Base-by-base conservation (phyloP, 1,140 invertebrate species). In the Oreohelix idahoensis region DNA sequence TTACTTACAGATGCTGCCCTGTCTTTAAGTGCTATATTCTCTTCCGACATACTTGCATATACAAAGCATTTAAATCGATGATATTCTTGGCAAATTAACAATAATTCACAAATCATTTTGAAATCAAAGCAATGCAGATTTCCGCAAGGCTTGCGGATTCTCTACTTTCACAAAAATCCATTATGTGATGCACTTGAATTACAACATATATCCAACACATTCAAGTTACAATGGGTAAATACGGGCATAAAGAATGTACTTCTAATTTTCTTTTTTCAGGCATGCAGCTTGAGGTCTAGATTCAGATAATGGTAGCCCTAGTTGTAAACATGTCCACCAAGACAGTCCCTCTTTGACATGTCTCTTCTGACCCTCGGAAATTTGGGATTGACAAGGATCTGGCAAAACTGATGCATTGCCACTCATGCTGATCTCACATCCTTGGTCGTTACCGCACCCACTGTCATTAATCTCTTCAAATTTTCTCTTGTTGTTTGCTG, bases 321-420 rank as follows among this genome's bases (percentile, higher is more conserved):
- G 85, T 79, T 85, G 88, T 26, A 89, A 38, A 81, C 87, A 88
- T 20, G 86, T 89, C 89, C 86, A 88, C 88, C 88, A 89, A 0
- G 88, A 89, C 79, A 84, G 87, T 0, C 89, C 88, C 75, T 89
- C 87, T 74, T 84, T 77, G 35, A 86, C 86, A 63, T 79, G 75
- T 66, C 84, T 83, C 66, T 89, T 89, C 10, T 81, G 29, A 73
- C 10, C 75, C 29, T 53, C 53, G 53, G 2, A 20, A 58, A 4
- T 20, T n/a, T 58, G 10, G 53, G 26, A 20, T 20, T 58, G 53
- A n/a, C 26, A 5, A 26, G 42, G 4, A 1, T 45, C 39, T 23
- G n/a, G 4, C 39, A 11, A 51, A 51, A 26, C 36, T n/a, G 36
- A 5, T 45, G 29, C 1, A 1, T 23, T 23, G 32, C 15, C 36